Evolutionary conservation across 2,888 invertebrate genomes (phyloP).

Genomic region (Dasysyrphus tricinctus): DNA sequence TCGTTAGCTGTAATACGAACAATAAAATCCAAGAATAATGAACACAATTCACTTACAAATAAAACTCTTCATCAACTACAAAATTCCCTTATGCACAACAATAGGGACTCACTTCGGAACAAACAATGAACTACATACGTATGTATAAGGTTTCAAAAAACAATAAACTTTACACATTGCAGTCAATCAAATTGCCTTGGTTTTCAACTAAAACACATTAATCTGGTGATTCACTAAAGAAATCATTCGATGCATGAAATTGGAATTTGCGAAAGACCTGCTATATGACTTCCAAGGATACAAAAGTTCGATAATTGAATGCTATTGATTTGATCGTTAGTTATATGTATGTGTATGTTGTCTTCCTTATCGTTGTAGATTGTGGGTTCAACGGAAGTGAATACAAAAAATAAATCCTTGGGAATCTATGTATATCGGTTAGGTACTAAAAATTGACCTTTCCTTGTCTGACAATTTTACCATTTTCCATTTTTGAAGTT

Average conservation of each 20-base stretch:
- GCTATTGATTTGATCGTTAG: constrained; percentile 7
- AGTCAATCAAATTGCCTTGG: constrained; percentile 24
- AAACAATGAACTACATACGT: not conserved
- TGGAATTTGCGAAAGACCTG: constrained; percentile 14
- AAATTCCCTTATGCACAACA: not conserved
- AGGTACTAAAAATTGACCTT: constrained; percentile 20
- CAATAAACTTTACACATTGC: constrained; percentile 13
- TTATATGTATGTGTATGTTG: not conserved
- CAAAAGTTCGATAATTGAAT: constrained; percentile 31
- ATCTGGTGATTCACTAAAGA: constrained; percentile 9
- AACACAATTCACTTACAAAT: not conserved
- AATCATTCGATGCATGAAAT: constrained; percentile 46
- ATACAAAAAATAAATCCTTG: not conserved
- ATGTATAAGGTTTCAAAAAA: constrained; percentile 10
- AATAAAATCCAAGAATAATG: not conserved
- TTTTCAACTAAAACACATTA: constrained; percentile 28
- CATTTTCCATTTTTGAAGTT: not conserved
- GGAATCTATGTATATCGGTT: not conserved
- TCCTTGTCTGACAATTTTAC: not conserved
- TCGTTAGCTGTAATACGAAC: not conserved
- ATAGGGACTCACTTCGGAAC: not conserved
- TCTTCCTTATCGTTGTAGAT: not conserved
- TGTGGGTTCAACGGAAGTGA: constrained; percentile 11
- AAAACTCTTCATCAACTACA: no score
- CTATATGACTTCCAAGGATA: constrained; percentile 7